Base-by-base conservation (phyloP, 2,888 invertebrate species). In the Anodontia alba region DNA sequence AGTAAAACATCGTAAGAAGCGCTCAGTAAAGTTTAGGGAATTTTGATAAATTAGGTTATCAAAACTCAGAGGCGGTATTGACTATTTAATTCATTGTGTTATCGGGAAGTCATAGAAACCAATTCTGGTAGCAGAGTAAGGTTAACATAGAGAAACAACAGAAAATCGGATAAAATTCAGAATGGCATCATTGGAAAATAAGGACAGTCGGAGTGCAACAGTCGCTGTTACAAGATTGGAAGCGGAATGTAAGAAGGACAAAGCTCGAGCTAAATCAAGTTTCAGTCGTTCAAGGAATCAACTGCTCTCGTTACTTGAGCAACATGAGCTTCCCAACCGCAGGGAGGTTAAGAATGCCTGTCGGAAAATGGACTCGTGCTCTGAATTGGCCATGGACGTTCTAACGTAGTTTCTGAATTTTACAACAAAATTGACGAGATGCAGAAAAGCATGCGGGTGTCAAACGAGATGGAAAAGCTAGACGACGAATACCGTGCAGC, bases 361-460 rank as follows among this genome's bases (percentile, higher is more conserved):
- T 20, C 31, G 36, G 62, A 62, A 62, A n/a, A 33, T 62, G 62
- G 62, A 62, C 20, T 33, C 26, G 31, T 62, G 26, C 36, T 8
- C 36, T 5, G 62, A 62, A 20, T 15, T 62, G 15, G 62, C 62
- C 10, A 26, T n/a, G 29, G 26, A 36, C n/a, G 62, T 62, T 33
- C 31, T 62, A 20, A 15, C 36, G 29, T 12, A 36, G 2, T 62
- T 62, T 33, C 62, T 8, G 62, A 62, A 2, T 36, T 62, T 33
- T 62, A 62, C 26, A 33, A 15, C 31, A 62, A 62, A 62, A 33
- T 62, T 3, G 20, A 26, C 26, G 62, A 62, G 36, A 33, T 36
- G 62, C 49, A 49, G 49, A 49, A 49, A 49, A 49, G 49, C 12
- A 49, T 49, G 49, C 49, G 49, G 49, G n/a, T 49, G 20, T 49